phyloP scores from a whole-genome alignment of 1,140 invertebrate species.

The Drosophila nasuta region DNA sequence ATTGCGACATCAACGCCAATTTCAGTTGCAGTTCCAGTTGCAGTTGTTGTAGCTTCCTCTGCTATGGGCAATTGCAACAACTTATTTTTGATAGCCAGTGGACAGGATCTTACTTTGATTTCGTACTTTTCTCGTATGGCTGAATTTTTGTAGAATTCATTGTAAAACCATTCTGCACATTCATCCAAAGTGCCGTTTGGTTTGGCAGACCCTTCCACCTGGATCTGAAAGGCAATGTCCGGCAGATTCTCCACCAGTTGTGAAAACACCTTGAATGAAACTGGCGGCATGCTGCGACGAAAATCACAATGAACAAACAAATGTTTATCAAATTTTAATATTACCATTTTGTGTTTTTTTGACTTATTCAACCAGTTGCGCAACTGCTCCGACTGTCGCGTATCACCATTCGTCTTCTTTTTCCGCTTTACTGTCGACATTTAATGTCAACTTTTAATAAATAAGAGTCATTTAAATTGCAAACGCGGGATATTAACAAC shows the following conservation, averaged over 20 bases:
- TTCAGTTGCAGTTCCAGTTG: neutral
- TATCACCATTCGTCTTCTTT: slow-evolving; percentile 15
- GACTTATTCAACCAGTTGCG: slow-evolving; percentile 34
- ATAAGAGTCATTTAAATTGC: neutral
- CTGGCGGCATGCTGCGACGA: slow-evolving; percentile 4
- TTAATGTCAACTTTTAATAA: neutral
- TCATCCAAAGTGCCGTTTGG: slow-evolving; percentile 20
- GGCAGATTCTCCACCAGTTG: slow-evolving; percentile 32
- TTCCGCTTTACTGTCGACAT: neutral
- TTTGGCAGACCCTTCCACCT: neutral
- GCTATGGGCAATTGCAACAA: slow-evolving; percentile 10
- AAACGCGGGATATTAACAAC: slow-evolving; percentile 10
- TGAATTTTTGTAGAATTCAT: slow-evolving; percentile 33
- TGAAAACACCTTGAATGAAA: slow-evolving; percentile 25
- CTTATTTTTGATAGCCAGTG: slow-evolving; percentile 11
- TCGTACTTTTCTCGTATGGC: slow-evolving; percentile 28
- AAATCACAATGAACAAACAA: neutral
- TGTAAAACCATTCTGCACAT: slow-evolving; percentile 39
- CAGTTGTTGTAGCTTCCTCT: too few relatives aligned
- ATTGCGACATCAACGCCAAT: slow-evolving; percentile 15
- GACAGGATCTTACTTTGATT: slow-evolving; percentile 19
- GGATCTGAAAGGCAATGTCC: slow-evolving; percentile 42
- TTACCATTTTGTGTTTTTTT: slow-evolving; percentile 13
- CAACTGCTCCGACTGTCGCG: neutral
- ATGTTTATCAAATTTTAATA: neutral